phyloP scores from a whole-genome alignment of 2,113 vertebrate species.

The Dunckerocampus dactyliophorus region DNA sequence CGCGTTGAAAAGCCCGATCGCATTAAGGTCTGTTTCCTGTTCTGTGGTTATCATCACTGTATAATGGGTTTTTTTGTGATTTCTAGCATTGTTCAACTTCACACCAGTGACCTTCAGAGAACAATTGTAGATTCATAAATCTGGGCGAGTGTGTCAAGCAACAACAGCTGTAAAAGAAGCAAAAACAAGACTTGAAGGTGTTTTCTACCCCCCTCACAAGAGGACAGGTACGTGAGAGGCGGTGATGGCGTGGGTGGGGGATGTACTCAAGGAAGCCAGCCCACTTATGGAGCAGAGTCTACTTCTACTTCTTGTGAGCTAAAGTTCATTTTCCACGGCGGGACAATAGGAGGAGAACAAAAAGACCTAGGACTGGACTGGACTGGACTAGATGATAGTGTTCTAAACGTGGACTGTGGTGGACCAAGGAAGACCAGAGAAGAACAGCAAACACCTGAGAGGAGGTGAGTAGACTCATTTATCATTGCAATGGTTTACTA shows the following conservation, averaged over 20 bases:
- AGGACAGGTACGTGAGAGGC: conserved; percentile 23
- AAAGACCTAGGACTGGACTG: background rate
- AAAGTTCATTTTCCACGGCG: conserved; percentile 53
- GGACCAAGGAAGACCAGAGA: too few species aligned
- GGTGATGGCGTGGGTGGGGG: conserved; percentile 19
- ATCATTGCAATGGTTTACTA: too few species aligned
- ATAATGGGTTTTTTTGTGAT: too few species aligned
- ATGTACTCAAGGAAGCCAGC: conserved; percentile 28
- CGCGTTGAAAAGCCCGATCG: too few species aligned
- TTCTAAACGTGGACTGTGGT: too few species aligned
- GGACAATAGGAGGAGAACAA: conserved; percentile 42
- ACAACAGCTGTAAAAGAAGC: conserved; percentile 47
- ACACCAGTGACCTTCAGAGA: conserved; percentile 26
- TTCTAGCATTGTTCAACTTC: too few species aligned
- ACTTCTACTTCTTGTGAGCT: conserved; percentile 37
- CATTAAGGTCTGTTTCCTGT: too few species aligned
- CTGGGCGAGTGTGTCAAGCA: conserved; percentile 47
- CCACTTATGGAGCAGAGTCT: conserved; percentile 25
- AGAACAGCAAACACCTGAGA: too few species aligned
- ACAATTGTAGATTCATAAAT: conserved; percentile 22
- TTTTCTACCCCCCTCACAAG: conserved; percentile 2
- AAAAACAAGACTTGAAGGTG: conserved; percentile 14
- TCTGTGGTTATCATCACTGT: too few species aligned
- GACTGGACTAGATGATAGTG: too few species aligned
- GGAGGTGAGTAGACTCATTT: too few species aligned